Base-by-base conservation (phyloP, 2,797 vertebrate genomes). In the Channa striata region DNA sequence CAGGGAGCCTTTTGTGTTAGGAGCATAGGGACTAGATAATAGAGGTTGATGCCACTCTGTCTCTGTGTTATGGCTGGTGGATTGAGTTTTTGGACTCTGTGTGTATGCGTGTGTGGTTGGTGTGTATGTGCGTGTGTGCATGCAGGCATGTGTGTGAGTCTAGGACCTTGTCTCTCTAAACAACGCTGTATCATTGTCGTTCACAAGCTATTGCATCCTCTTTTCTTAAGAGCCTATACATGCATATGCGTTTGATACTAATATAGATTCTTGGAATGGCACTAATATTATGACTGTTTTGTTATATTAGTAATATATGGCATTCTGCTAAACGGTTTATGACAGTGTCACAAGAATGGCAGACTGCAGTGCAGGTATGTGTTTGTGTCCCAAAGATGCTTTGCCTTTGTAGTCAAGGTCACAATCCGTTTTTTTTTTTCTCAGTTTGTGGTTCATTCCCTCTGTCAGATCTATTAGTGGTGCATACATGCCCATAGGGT, bases 1-100 rank as follows among this genome's bases (percentile, higher is more conserved):
- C 86, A 88, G 84, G 81, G 89, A 90, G 93, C 91, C 91, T 93
- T 94, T 93, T 94, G 93, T 94, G 90, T 93, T 91, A 88, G 84
- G 87, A 87, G 90, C 88, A 88, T 88, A 89, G 90, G 89, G 91
- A 93, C 90, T 89, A 88, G 92, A 93, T 94, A 92, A 93, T 93
- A 92, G 89, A 92, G 89, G 89, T 91, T 87, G 89, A 88, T 92
- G 91, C 91, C 84, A 87, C 85, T 90, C 84, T 77, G 89, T 91
- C 85, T 88, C 83, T 84, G 84, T 87, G 92, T 87, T 90, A 87
- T 87, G 89, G 83, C 86, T 84, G 75, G 60, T 80, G 89, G 86
- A 90, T 89, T 90, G 87, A 88, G 85, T 87, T 90, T 87, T 85
- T 78, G 73, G 70, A 83, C 74, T 81, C 0, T 52, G 11, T 78